A percentile compares a stretch with the other conserved stretches of the same genome.
These are phyloP conservation scores for Plutomurus gul DNA, from an alignment of 1,140 invertebrate species.

Conservation along the genomic window DNA sequence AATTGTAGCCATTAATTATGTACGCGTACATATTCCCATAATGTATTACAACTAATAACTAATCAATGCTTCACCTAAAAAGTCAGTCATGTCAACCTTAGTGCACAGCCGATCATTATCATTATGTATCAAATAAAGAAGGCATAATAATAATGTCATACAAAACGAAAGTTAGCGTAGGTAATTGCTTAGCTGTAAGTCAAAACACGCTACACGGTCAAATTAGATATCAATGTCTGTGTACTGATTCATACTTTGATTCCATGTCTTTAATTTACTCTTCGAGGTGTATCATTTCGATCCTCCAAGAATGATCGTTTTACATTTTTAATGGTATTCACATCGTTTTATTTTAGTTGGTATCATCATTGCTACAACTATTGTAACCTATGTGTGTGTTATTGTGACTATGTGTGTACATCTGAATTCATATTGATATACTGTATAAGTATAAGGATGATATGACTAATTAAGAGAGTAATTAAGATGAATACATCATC, in stretches of 20 bases:
- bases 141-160: background rate
- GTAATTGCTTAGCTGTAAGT: background rate
- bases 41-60: background rate
- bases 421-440: constrained; percentile 29
- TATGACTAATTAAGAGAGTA: constrained; percentile 26
- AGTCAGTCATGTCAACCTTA: constrained; percentile 7
- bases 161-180: background rate
- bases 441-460: constrained; percentile 6
- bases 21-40: constrained; percentile 19
- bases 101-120: constrained; percentile 2
- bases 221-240: constrained; percentile 19
- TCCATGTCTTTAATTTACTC: background rate
- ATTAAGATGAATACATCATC: constrained; percentile 32
- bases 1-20: background rate
- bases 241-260: background rate
- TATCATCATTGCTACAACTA: background rate
- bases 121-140: background rate
- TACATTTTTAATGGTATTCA: background rate
- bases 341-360: background rate
- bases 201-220: constrained; percentile 21
- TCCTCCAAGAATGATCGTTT: background rate
- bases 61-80: background rate
- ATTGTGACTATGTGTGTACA: constrained; percentile 26
- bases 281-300: background rate
- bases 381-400: constrained; percentile 12